Conservation (phyloP, 2,888 invertebrate species). For the Molanna angustata region DNA sequence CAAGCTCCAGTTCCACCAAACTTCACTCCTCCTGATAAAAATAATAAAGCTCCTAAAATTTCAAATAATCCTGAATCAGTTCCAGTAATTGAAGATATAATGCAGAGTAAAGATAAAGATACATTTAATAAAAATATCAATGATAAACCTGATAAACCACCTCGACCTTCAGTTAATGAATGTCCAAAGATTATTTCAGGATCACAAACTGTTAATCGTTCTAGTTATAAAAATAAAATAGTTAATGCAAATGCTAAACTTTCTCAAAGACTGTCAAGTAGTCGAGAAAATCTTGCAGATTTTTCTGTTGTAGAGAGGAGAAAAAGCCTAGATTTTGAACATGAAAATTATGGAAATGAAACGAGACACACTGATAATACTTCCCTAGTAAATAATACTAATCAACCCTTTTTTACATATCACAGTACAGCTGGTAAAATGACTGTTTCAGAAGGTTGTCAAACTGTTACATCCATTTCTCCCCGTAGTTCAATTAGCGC, state of each 20-base stretch:
- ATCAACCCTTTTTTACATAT: no score
- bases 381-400: conserved; percentile 41
- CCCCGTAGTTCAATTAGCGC: conserved; percentile 31
- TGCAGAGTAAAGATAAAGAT: conserved; percentile 41
- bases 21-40: conserved; percentile 52
- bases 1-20: conserved; percentile 68
- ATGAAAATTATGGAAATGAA: conserved; percentile 44
- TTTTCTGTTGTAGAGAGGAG: conserved; percentile 39
- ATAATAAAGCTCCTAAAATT: conserved; percentile 39
- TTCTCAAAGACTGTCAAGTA: conserved; percentile 46
- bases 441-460: conserved; percentile 45
- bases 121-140: conserved; percentile 40
- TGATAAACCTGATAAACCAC: conserved; percentile 61
- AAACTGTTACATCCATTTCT: conserved; percentile 43
- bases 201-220: conserved; percentile 60
- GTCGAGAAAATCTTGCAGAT: conserved; percentile 48
- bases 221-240: conserved; percentile 51
- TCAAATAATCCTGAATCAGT: conserved; percentile 19
- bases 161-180: conserved; percentile 56
- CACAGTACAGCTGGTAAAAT: conserved; percentile 43
- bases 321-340: conserved; percentile 57
- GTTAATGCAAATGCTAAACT: conserved; percentile 36
- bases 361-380: conserved; percentile 39
- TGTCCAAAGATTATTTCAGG: conserved; percentile 51
- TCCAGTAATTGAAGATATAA: conserved; percentile 36